A percentile compares a stretch with the other conserved stretches of the same genome.
Conservation (phyloP, 2,888 invertebrate genomes). For the Malacosoma neustria region DNA sequence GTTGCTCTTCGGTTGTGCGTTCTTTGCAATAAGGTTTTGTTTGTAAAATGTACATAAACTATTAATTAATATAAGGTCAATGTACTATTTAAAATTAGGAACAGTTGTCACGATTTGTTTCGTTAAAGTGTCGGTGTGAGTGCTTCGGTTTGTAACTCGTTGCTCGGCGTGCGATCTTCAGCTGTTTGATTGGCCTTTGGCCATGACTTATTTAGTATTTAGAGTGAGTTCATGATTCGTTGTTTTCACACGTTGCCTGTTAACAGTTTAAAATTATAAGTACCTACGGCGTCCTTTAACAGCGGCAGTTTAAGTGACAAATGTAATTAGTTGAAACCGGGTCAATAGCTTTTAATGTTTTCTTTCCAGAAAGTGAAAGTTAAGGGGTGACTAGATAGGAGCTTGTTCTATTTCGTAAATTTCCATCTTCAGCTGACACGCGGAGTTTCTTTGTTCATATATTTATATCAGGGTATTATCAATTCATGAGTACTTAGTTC, state of each 20-base stretch:
- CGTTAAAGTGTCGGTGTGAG: conserved; percentile 19
- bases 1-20: background rate
- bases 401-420: background rate
- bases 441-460: background rate
- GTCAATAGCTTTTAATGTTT: background rate
- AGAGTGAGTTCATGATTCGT: conserved; percentile 31
- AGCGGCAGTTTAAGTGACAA: background rate
- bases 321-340: background rate
- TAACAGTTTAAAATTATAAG: background rate
- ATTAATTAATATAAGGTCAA: conserved; percentile 31
- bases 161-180: conserved; percentile 20
- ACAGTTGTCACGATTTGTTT: conserved; percentile 19
- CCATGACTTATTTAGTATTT: conserved; percentile 35
- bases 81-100: conserved; percentile 24
- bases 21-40: conserved; percentile 8
- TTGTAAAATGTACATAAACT: conserved; percentile 11
- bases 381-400: background rate
- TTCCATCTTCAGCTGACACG: background rate
- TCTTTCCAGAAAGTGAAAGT: background rate
- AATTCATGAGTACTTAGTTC: background rate
- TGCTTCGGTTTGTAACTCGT: conserved; percentile 17
- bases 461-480: background rate
- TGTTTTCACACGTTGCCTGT: background rate
- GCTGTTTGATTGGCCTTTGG: conserved; percentile 21
- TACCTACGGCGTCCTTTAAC: background rate